phyloP scores from a whole-genome alignment of 2,888 invertebrate genomes.

The Mimas tiliae region DNA sequence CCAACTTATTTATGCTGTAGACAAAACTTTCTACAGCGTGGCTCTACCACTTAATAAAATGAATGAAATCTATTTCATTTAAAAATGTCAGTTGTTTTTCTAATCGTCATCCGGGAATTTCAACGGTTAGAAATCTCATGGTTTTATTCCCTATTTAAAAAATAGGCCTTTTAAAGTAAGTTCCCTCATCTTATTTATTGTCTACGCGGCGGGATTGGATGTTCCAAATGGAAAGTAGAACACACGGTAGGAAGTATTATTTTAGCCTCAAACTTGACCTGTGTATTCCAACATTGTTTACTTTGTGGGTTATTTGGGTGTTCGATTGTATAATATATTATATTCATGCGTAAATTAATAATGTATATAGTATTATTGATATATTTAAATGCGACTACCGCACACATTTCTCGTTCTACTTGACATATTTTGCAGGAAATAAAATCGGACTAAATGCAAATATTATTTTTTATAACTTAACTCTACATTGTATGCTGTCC shows the following conservation, averaged over 20 bases:
- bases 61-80: too few relatives aligned
- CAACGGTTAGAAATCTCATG: too few relatives aligned
- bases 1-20: too few relatives aligned
- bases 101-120: too few relatives aligned
- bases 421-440: neutral
- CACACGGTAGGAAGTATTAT: neutral
- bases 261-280: slow-evolving; percentile 20
- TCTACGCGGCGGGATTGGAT: too few relatives aligned
- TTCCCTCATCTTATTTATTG: too few relatives aligned
- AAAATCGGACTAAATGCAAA: neutral
- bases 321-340: neutral
- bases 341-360: neutral
- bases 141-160: too few relatives aligned
- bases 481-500: neutral
- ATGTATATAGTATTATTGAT: neutral
- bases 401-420: neutral
- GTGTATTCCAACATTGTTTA: neutral
- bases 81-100: too few relatives aligned
- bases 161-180: too few relatives aligned
- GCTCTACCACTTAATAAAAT: too few relatives aligned
- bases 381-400: neutral
- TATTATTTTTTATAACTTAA: too few relatives aligned
- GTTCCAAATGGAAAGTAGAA: neutral
- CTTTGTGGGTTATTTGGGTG: slow-evolving; percentile 1
- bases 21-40: too few relatives aligned